Base-by-base conservation (phyloP, 2,797 vertebrate genomes). In the Glossophaga mutica region DNA sequence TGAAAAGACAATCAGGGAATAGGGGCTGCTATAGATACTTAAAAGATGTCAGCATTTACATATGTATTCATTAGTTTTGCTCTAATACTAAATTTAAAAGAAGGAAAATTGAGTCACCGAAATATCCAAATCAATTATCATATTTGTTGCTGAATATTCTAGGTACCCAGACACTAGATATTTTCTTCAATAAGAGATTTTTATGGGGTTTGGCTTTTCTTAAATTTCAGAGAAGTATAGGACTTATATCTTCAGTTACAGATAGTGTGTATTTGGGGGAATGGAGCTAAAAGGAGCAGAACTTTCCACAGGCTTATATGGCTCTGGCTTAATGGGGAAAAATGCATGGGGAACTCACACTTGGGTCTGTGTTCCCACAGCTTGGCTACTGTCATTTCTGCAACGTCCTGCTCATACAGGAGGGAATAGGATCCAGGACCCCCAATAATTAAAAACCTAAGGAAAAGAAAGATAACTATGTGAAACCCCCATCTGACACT, bases 111-210 rank as follows among this genome's bases (percentile, higher is more conserved):
- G 29, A 37, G 24, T 82, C 39, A 91, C 19, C 16, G 79, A 82
- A 91, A 76, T 79, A 71, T 37, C 21, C 39, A 88, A 94, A 74
- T 55, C n/a, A 96, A 55, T 94, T 44, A 85, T 67, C 67, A 62
- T 8, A 82, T 90, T 89, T 83, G 8, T 85, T 93, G 57, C 14
- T 82, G 39, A 87, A 48, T 77, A 71, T 88, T 87, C 24, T 84
- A 71, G 46, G 22, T 9, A 77, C 24, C 0, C 0, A 78, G 79
- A 87, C 29, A 65, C 34, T 87, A 67, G 24, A 62, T 81, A 82
- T 91, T 96, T 94, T 46, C 18, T 39, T 78, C 94, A 87, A 48
- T 83, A 68, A 79, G 74, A 46, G 83, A 94, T 95, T 88, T 88
- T 96, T 92, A 52, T 59, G 50, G 24, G 26, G 10, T 89, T 94